Evolutionary conservation across 2,888 invertebrate species (phyloP).

Genomic region (Biston betularia): DNA sequence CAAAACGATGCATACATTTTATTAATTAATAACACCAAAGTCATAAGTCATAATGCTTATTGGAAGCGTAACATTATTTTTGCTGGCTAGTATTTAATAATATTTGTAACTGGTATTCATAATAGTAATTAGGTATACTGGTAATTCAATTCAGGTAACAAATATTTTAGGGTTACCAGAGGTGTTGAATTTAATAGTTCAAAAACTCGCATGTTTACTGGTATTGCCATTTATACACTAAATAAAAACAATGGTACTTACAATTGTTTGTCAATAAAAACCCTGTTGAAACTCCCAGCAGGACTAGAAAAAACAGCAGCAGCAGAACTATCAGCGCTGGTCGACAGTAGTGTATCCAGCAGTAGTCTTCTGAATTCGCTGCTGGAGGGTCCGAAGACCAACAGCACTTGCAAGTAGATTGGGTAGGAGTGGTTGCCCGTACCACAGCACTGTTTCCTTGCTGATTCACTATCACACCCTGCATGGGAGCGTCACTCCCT

Average conservation of each 20-base stretch:
- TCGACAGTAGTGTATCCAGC: slow-evolving; percentile 84
- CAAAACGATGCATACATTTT: too few relatives aligned
- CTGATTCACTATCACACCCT: slow-evolving; percentile 84
- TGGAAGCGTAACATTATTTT: too few relatives aligned
- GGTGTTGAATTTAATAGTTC: too few relatives aligned
- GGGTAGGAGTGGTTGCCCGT: slow-evolving; percentile 61
- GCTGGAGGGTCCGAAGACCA: slow-evolving; percentile 69
- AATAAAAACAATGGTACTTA: slow-evolving; percentile 65
- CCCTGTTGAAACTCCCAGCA: slow-evolving; percentile 85
- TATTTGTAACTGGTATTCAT: too few relatives aligned
- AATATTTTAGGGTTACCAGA: too few relatives aligned
- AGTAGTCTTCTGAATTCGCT: slow-evolving; percentile 80
- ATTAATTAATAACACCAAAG: too few relatives aligned
- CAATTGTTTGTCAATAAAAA: slow-evolving; percentile 87
- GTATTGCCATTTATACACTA: too few relatives aligned
- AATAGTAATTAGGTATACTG: too few relatives aligned
- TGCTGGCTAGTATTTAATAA: too few relatives aligned
- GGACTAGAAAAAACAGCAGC: slow-evolving; percentile 83
- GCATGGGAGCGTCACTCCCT: slow-evolving; percentile 77
- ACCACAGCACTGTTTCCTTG: slow-evolving; percentile 83
- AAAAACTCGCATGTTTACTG: too few relatives aligned
- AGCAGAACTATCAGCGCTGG: slow-evolving; percentile 83
- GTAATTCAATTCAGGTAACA: too few relatives aligned
- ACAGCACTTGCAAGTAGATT: slow-evolving; percentile 74
- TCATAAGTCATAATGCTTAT: too few relatives aligned